These are phyloP conservation scores for Oryzias celebensis DNA, from an alignment of 2,113 vertebrate species.

Conservation along the genomic window DNA sequence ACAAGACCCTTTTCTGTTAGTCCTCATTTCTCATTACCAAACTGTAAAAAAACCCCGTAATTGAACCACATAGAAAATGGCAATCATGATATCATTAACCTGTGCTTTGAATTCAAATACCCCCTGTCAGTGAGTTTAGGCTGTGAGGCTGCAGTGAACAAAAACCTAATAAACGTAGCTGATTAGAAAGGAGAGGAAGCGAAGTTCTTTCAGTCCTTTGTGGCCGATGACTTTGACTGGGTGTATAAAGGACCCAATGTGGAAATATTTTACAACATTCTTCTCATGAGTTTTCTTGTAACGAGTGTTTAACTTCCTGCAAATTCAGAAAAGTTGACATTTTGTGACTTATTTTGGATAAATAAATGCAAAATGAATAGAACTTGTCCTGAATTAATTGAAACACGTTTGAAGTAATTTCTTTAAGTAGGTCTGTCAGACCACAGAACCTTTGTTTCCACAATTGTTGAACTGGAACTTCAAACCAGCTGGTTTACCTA, in stretches of 20 bases:
- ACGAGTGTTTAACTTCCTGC: no score
- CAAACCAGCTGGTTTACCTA: neutral
- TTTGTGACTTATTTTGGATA: no score
- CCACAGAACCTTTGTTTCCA: no score
- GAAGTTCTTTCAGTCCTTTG: neutral
- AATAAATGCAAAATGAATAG: no score
- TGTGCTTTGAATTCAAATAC: conserved; percentile 16
- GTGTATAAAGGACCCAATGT: conserved; percentile 18
- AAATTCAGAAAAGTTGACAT: no score
- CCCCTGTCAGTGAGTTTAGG: conserved; percentile 28
- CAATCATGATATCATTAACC: conserved; percentile 61
- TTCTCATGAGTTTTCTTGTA: no score
- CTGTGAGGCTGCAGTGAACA: conserved; percentile 20
- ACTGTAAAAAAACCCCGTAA: conserved; percentile 42
- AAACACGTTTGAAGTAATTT: no score
- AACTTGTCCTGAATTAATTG: no score
- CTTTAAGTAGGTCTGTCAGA: no score
- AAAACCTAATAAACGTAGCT: conserved; percentile 27
- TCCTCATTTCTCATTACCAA: conserved; percentile 62
- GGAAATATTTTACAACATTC: neutral
- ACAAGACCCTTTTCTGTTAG: conserved; percentile 57
- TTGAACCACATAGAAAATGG: conserved; percentile 51
- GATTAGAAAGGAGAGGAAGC: conserved; percentile 30
- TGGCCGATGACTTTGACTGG: conserved; percentile 3
- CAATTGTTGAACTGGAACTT: neutral